Evolutionary conservation across 2,888 invertebrate genomes (phyloP), one percentile per base, ranked within the genome.

Genomic region (Spisula subtruncata): DNA sequence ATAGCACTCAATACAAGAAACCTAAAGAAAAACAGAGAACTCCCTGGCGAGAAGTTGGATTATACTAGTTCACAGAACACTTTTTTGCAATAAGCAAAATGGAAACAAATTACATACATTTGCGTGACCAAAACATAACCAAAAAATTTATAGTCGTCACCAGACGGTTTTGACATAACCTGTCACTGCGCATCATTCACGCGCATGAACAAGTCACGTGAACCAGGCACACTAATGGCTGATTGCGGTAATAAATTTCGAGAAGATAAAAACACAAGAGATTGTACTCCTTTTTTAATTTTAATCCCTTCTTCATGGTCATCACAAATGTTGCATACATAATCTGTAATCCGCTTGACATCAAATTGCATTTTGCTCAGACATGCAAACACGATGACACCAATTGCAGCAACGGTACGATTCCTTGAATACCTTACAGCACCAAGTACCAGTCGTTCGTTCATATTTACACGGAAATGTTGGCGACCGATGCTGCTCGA

Each of bases 161-260:
- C 60, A 66, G n/a, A n/a, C n/a, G n/a, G n/a, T n/a, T 5, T 8
- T 25, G 60, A 25, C 60, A 66, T 2, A n/a, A 66, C n/a, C 51
- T 66, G 60, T 75, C 75, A 75, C 5, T 32, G 75, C 75, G 75
- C 75, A 75, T 75, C 75, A 75, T 75, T 75, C 29, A 32, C 32
- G 71, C 71, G 71, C 71, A 71, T 71, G 71, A 29, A 71, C 29
- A 32, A 4, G 32, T 32, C 35, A 14, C 32, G 18, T 32, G 29
- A 75, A 75, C 75, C 75, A 75, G 75, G 35, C 6, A 32, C 75
- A 75, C 10, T 16, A 75, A 35, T 18, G 75, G 35, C 20, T 32
- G 35, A 75, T 20, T 75, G 14, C 75, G 35, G 35, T 32, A 35
- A 35, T 35, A n/a, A n/a, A n/a, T 75, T 16, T 32, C 35, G 29